These are phyloP conservation scores for Bombus superbus DNA, from an alignment of 1,140 invertebrate species.

Conservation along the genomic window DNA sequence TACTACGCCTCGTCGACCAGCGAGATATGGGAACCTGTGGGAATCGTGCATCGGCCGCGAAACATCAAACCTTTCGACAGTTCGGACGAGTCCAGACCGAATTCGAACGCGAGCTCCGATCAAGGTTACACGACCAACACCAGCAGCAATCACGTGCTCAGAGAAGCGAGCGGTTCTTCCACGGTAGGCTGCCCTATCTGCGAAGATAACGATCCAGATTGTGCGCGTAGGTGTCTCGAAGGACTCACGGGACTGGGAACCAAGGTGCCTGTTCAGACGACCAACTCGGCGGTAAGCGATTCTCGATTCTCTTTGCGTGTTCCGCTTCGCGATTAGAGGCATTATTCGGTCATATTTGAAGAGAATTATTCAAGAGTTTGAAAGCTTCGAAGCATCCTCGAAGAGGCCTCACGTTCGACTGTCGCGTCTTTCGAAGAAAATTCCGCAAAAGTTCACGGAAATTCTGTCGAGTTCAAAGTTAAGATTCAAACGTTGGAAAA, in stretches of 20 bases:
- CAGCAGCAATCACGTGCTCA: slow-evolving; percentile 76
- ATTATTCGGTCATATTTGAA: too few species aligned
- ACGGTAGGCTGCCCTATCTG: slow-evolving; percentile 74
- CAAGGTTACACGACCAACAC: slow-evolving; percentile 81
- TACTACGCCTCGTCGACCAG: slow-evolving; percentile 87
- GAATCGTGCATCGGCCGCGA: slow-evolving; percentile 80
- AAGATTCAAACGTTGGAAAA: too few species aligned
- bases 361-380: too few species aligned
- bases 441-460: too few species aligned
- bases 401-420: too few species aligned
- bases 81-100: slow-evolving; percentile 79
- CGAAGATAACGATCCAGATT: slow-evolving; percentile 74
- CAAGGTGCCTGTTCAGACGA: slow-evolving; percentile 72
- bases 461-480: too few species aligned
- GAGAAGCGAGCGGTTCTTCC: slow-evolving; percentile 71
- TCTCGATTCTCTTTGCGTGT: slow-evolving; percentile 1
- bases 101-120: slow-evolving; percentile 81
- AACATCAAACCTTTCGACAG: slow-evolving; percentile 81
- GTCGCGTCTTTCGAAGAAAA: too few species aligned
- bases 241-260: slow-evolving; percentile 65
- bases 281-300: slow-evolving; percentile 79
- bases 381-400: too few species aligned
- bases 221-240: slow-evolving; percentile 70
- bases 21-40: slow-evolving; percentile 88
- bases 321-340: neutral